A percentile compares a stretch with the other conserved stretches of the same genome.
These are phyloP conservation scores for Nudaria mundana DNA, from an alignment of 2,888 invertebrate genomes.

Conservation along the genomic window DNA sequence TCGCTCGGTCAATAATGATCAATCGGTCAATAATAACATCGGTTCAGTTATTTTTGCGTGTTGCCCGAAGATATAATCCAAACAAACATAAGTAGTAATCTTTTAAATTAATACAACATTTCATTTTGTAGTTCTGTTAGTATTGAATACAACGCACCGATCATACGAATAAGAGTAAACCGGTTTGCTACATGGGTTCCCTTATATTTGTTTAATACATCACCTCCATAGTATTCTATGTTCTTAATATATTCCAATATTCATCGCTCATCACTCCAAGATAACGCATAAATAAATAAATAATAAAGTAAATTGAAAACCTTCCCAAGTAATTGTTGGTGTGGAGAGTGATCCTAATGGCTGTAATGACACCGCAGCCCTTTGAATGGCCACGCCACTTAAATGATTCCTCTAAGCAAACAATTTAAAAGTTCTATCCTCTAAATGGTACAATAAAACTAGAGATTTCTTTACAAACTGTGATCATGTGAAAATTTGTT, in stretches of 20 bases:
- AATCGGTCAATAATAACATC: too few relatives aligned
- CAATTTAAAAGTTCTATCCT: constrained; percentile 28
- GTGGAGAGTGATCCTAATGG: constrained; percentile 50
- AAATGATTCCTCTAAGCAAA: constrained; percentile 45
- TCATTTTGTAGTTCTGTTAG: too few relatives aligned
- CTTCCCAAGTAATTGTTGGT: constrained; percentile 55
- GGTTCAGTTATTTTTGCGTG: too few relatives aligned
- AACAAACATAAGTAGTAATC: too few relatives aligned
- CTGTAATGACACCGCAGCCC: constrained; percentile 70
- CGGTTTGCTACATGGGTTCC: too few relatives aligned
- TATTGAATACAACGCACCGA: too few relatives aligned
- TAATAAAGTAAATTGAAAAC: constrained; percentile 79
- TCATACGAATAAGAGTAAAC: too few relatives aligned
- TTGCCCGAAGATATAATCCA: too few relatives aligned
- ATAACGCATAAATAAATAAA: constrained; percentile 79
- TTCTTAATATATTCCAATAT: constrained; percentile 32
- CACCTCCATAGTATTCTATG: constrained; percentile 41
- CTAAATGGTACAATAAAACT: constrained; percentile 33
- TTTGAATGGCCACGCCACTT: constrained; percentile 55
- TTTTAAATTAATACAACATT: too few relatives aligned
- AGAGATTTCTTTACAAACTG: constrained; percentile 22
- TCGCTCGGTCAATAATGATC: too few relatives aligned
- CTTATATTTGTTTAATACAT: too few relatives aligned
- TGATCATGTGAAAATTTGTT: constrained; percentile 16
- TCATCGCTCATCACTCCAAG: constrained; percentile 65